Percentiles rank a stretch among this genome's conserved stretches.
Conservation (phyloP, 2,113 vertebrate genomes). For the Ranitomeya variabilis region DNA sequence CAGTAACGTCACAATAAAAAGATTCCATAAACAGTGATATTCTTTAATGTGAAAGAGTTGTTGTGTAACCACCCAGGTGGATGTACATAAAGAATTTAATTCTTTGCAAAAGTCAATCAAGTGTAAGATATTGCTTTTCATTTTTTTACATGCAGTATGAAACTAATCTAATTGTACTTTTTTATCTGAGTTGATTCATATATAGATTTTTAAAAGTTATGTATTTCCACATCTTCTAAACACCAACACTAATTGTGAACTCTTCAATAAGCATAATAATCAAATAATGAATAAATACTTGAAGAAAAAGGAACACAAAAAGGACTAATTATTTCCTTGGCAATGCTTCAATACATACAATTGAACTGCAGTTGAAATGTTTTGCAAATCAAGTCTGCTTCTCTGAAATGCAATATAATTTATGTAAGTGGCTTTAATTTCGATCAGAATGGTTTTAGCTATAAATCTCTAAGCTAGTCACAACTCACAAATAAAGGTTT, state of each 20-base stretch:
- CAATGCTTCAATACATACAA: slow-evolving; percentile 20
- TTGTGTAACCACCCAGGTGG: too few relatives aligned
- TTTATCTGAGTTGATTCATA: not conserved
- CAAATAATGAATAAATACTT: slow-evolving; percentile 2
- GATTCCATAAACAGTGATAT: too few relatives aligned
- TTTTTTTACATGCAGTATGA: not conserved
- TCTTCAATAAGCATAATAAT: not conserved
- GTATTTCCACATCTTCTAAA: not conserved
- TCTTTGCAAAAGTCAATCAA: not conserved
- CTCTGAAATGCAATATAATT: not conserved
- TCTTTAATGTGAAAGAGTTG: too few relatives aligned
- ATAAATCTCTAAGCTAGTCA: not conserved
- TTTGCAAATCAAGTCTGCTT: slow-evolving; percentile 11
- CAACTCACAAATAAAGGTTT: not conserved
- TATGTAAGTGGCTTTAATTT: slow-evolving; percentile 24
- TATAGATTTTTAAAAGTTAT: not conserved
- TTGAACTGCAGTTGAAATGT: not conserved
- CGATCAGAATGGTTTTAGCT: not conserved
- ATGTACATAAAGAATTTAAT: not conserved
- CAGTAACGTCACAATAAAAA: too few relatives aligned
- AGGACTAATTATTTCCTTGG: slow-evolving; percentile 13
- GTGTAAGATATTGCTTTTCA: not conserved
- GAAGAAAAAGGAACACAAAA: slow-evolving; percentile 2
- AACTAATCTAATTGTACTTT: not conserved
- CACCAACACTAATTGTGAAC: not conserved